Conservation (phyloP, 2,113 vertebrate species). For the Rissa tridactyla region DNA sequence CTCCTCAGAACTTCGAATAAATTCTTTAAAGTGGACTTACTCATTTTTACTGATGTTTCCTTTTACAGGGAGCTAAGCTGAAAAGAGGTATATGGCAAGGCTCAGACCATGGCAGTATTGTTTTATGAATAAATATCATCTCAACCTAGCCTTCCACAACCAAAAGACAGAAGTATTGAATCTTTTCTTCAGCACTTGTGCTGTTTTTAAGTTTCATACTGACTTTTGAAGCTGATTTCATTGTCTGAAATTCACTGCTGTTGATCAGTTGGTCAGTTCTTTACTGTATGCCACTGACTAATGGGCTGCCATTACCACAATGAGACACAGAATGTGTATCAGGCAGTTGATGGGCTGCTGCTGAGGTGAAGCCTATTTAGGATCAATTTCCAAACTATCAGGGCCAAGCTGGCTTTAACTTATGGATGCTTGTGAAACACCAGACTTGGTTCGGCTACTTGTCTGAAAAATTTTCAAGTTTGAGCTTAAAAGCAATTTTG, state of each 20-base stretch:
- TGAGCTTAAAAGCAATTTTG: neutral
- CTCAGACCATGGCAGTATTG: neutral
- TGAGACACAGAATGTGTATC: rapidly evolving
- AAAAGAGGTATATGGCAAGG: neutral
- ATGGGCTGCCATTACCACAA: rapidly evolving
- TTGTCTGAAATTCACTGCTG: neutral
- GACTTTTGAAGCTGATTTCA: neutral
- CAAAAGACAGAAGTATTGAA: neutral
- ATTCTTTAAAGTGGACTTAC: neutral
- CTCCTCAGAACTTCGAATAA: neutral
- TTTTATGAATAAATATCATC: neutral
- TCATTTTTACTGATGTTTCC: neutral
- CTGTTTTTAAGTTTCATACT: neutral
- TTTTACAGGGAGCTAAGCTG: neutral
- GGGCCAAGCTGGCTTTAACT: neutral
- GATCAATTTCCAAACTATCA: neutral
- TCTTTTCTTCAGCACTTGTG: neutral
- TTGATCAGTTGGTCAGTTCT: neutral
- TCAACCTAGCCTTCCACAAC: neutral
- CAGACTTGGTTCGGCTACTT: neutral
- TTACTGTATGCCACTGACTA: neutral
- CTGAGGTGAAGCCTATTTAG: neutral
- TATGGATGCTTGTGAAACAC: neutral
- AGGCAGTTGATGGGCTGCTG: neutral
- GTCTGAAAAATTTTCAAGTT: neutral